Conservation (phyloP, 1,140 invertebrate genomes). For the Nymphalis io region DNA sequence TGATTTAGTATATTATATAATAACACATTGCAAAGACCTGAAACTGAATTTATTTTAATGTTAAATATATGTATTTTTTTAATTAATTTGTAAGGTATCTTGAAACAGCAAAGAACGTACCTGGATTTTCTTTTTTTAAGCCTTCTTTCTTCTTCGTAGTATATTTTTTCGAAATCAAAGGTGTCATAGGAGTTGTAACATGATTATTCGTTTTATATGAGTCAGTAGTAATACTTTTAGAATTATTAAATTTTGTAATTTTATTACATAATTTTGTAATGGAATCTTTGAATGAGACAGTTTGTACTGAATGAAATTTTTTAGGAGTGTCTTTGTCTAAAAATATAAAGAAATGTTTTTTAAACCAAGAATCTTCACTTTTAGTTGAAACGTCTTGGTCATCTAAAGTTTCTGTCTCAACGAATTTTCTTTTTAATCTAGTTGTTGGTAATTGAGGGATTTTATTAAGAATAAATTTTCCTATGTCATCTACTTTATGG, state of each 20-base stretch:
- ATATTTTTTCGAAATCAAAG: too few species aligned
- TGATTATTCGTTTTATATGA: too few species aligned
- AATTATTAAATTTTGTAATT: neutral
- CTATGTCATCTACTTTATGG: conserved; percentile 71
- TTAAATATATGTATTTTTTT: too few species aligned
- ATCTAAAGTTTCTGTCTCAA: conserved; percentile 58
- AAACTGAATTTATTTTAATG: too few species aligned
- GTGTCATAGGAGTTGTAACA: too few species aligned
- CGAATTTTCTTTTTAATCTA: conserved; percentile 48
- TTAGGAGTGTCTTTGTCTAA: conserved; percentile 59
- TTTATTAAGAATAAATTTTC: conserved; percentile 69
- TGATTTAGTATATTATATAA: too few species aligned
- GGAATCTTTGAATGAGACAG: conserved; percentile 49
- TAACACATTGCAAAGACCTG: too few species aligned
- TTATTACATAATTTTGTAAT: neutral
- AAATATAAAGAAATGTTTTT: conserved; percentile 68
- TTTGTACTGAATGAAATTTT: conserved; percentile 62
- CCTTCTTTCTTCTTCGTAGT: too few species aligned
- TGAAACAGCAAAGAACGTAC: too few species aligned
- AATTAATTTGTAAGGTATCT: too few species aligned
- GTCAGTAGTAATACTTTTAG: neutral
- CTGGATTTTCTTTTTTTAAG: too few species aligned
- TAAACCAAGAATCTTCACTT: conserved; percentile 70
- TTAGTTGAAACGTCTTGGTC: conserved; percentile 68
- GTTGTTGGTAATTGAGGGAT: conserved; percentile 51